Conservation (phyloP, 2,797 vertebrate species). For the Chromis chromis region DNA sequence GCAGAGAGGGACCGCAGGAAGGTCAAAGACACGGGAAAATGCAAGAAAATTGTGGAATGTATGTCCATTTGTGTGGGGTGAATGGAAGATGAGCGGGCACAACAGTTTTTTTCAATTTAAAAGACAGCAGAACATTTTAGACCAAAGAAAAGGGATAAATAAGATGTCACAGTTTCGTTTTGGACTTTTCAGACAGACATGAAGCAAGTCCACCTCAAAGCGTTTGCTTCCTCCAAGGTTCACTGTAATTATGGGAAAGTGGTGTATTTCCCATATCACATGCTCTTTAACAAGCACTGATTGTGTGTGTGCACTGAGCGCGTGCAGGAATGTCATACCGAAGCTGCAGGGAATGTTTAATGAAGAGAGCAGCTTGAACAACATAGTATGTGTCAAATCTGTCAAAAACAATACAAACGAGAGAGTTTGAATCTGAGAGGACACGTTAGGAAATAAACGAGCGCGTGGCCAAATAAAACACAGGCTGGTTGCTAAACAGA, state of each 20-base stretch:
- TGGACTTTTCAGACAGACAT: constrained; percentile 6
- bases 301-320: constrained; percentile 68
- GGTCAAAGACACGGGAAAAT: constrained; percentile 46
- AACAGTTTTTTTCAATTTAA: not conserved
- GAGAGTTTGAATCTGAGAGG: constrained; percentile 23
- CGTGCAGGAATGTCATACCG: constrained; percentile 70
- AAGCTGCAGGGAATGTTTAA: constrained; percentile 71
- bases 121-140: not conserved
- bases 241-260: constrained; percentile 68
- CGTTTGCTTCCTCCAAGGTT: constrained; percentile 50
- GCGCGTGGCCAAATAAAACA: not conserved
- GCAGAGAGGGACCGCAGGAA: constrained; percentile 65
- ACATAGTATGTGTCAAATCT: constrained; percentile 74
- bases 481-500: not conserved
- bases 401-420: constrained; percentile 57
- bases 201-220: constrained; percentile 38
- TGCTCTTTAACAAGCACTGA: constrained; percentile 74
- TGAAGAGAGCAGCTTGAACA: constrained; percentile 59
- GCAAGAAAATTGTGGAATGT: constrained; percentile 6
- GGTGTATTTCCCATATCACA: constrained; percentile 74
- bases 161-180: constrained; percentile 1
- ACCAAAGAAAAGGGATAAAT: not conserved
- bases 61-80: constrained; percentile 3
- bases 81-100: constrained; percentile 17
- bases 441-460: constrained; percentile 10